A percentile compares a stretch with the other conserved stretches of the same genome.
phyloP scores from a whole-genome alignment of 2,113 vertebrate species.

The Neogobius melanostomus region DNA sequence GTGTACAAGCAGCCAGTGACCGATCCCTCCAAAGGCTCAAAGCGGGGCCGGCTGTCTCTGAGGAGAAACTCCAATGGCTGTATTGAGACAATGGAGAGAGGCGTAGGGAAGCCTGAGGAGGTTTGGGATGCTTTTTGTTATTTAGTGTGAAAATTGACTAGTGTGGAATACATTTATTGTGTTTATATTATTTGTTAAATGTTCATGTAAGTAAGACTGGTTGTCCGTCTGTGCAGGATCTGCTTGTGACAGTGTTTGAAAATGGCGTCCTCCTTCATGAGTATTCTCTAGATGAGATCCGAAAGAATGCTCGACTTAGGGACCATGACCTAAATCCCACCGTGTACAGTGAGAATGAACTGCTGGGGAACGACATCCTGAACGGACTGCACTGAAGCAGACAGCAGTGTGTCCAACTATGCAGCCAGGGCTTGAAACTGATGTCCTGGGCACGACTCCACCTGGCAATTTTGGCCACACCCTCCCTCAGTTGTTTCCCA shows the following conservation, averaged over 20 bases:
- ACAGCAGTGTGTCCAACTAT: background rate
- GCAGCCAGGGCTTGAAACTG: background rate
- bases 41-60: conserved; percentile 73
- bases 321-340: conserved; percentile 59
- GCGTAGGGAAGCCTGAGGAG: conserved; percentile 77
- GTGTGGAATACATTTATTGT: background rate
- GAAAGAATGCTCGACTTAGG: conserved; percentile 71
- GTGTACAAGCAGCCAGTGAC: conserved; percentile 80
- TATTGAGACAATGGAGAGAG: conserved; percentile 74
- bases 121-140: conserved; percentile 35
- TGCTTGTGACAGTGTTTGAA: conserved; percentile 77
- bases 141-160: no score
- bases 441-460: background rate
- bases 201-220: background rate
- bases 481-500: background rate
- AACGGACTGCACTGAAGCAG: conserved; percentile 65
- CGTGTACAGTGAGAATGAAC: conserved; percentile 61
- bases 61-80: conserved; percentile 73
- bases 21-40: conserved; percentile 76
- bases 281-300: conserved; percentile 77
- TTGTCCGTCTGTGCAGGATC: conserved; percentile 57
- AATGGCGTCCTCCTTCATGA: conserved; percentile 73
- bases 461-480: background rate
- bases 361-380: conserved; percentile 68
- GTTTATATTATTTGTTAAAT: background rate